A percentile compares a stretch with the other conserved stretches of the same genome.
Conservation (phyloP, 1,140 invertebrate species). For the Plectrocnemia conspersa region DNA sequence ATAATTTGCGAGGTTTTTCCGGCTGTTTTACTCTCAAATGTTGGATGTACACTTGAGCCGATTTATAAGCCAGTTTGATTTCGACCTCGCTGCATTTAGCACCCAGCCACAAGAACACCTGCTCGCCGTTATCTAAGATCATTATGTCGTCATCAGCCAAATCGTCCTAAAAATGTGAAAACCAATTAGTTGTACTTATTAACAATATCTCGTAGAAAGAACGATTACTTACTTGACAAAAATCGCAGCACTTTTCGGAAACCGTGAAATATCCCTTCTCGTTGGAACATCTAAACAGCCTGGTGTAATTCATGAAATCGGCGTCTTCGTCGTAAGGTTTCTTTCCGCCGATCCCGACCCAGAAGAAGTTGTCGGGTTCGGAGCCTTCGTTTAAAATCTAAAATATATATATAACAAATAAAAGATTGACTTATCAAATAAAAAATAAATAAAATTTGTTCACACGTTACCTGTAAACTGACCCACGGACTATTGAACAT, state of each 20-base stretch:
- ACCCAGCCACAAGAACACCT: conserved; percentile 98
- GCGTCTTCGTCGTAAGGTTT: conserved; percentile 90
- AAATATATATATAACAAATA: background rate
- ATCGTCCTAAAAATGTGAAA: conserved; percentile 71
- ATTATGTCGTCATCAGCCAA: conserved; percentile 99
- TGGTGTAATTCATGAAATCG: conserved; percentile 89
- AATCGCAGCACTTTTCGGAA: conserved; percentile 99
- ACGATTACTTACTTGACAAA: conserved; percentile 79
- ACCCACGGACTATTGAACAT: conserved; percentile 90
- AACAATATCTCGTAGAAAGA: too few species aligned
- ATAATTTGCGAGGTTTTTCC: conserved; percentile 84
- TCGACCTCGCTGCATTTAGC: conserved; percentile 96
- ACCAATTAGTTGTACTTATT: background rate
- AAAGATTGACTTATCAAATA: too few species aligned
- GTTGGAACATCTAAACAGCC: conserved; percentile 97
- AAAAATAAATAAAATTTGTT: too few species aligned
- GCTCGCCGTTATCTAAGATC: conserved; percentile 97
- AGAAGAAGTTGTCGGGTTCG: conserved; percentile 99
- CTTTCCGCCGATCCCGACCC: conserved; percentile 89
- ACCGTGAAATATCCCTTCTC: conserved; percentile 99
- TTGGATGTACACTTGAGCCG: conserved; percentile 98
- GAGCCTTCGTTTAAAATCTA: conserved; percentile 91
- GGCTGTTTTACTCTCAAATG: conserved; percentile 95
- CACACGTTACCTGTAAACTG: conserved; percentile 66
- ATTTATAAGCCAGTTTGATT: conserved; percentile 97